Base-by-base conservation (phyloP, 2,888 invertebrate genomes). In the Caenorhabditis sp. region DNA sequence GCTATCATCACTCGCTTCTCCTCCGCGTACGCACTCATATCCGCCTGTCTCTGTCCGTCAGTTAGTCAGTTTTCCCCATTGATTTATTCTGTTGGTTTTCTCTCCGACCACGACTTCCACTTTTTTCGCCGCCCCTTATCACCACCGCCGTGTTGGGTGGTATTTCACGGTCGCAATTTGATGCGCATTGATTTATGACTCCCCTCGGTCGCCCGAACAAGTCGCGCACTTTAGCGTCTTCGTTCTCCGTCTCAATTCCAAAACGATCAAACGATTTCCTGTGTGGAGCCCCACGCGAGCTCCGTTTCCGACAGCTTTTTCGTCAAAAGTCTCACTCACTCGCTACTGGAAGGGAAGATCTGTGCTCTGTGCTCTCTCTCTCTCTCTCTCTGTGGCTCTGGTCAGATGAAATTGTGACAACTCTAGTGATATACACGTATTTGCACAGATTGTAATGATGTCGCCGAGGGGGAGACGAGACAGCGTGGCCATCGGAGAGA, bases 391-490 rank as follows among this genome's bases (percentile, higher is more conserved):
- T 26, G 17, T 35, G 15, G 27, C 50, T 68, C 66, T 50, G 46
- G 41, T 68, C 53, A 58, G 11, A 45, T 46, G 48, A 61, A 62
- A 55, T 71, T 71, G 71, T 71, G 71, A 71, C 71, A 71, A 71
- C 55, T 61, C 61, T 43, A 71, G 61, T 71, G 71, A 71, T 71
- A 71, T 71, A 50, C 41, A 68, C 58, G 52, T 70, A 70, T 59
- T 61, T 71, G 52, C 61, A 71, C 61, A 61, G 55, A 71, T 71
- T 71, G 71, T 71, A 71, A 71, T 71, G 71, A 71, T 71, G 52
- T 55, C 46, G 48, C 50, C 15, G 46, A 50, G 30, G 22, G n/a
- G 9, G 27, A 9, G 17, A 15, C 17, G 32, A 56, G 37, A 45
- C 26, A 46, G 37, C 1, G 39, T 13, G 26, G 17, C 20, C 26